Conservation (phyloP, 2,113 vertebrate genomes). For the Marmota flaviventris region DNA sequence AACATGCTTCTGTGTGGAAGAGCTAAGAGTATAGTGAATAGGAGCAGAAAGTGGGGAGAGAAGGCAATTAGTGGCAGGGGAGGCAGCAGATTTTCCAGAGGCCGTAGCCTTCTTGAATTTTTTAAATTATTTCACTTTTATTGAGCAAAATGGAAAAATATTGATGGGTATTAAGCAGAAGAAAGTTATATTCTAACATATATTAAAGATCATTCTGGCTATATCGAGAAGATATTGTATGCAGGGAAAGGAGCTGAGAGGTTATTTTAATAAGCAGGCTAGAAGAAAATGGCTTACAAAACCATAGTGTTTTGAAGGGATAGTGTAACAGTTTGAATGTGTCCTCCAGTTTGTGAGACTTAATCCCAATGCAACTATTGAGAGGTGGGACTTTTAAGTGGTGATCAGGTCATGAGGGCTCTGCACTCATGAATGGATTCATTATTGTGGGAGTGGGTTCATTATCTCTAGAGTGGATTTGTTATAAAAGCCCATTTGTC, state of each 20-base stretch:
- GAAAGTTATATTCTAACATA: not conserved
- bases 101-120: not conserved
- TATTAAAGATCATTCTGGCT: slow-evolving; percentile 23
- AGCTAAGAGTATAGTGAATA: not conserved
- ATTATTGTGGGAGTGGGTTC: not conserved
- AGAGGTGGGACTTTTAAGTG: not conserved
- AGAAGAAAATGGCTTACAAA: not conserved
- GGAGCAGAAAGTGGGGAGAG: not conserved
- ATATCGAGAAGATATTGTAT: not conserved
- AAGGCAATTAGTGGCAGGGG: not conserved
- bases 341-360: not conserved
- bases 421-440: not conserved
- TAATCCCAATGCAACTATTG: not conserved
- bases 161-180: not conserved
- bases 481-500: not conserved
- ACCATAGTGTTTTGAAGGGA: not conserved
- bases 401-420: not conserved
- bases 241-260: not conserved
- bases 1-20: not conserved
- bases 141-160: slow-evolving; percentile 9
- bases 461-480: not conserved
- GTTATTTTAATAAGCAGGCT: slow-evolving; percentile 10
- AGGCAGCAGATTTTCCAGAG: not conserved
- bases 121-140: not conserved
- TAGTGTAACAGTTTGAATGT: not conserved